Evolutionary conservation across 1,140 invertebrate species (phyloP).

Genomic region (Sesamia nonagrioides): DNA sequence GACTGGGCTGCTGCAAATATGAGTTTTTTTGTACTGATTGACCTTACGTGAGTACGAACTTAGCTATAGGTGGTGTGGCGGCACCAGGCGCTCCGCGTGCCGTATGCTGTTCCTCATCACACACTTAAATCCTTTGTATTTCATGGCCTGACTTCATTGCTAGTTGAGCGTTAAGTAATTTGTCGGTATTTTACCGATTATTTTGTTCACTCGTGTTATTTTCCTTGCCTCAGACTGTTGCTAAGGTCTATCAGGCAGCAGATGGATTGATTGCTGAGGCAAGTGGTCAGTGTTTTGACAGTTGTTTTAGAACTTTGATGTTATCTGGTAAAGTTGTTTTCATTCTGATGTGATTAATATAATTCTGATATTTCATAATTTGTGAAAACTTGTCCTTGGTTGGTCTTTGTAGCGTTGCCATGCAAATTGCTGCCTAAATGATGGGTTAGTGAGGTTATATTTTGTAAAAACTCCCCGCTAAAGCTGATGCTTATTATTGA

Average conservation of each 20-base stretch:
- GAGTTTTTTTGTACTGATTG: constrained; percentile 69
- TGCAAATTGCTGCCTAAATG: not conserved
- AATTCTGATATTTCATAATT: constrained; percentile 14
- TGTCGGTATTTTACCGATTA: constrained; percentile 32
- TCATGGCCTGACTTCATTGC: constrained; percentile 13
- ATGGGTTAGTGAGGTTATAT: constrained; percentile 7
- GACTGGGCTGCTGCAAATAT: constrained; percentile 60
- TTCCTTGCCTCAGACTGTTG: constrained; percentile 30
- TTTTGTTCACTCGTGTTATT: constrained; percentile 43
- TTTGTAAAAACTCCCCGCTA: not conserved
- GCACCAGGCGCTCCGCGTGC: constrained; percentile 55
- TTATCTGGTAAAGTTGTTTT: constrained; percentile 13
- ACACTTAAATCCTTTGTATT: constrained; percentile 39
- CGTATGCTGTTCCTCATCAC: constrained; percentile 59
- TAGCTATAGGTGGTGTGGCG: constrained; percentile 63
- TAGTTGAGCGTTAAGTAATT: constrained; percentile 35
- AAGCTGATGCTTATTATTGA: not conserved
- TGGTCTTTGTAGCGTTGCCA: constrained; percentile 7
- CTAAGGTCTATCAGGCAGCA: constrained; percentile 19
- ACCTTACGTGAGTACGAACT: constrained; percentile 66
- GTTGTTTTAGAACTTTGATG: constrained; percentile 17
- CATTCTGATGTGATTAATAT: constrained; percentile 24
- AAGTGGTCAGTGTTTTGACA: constrained; percentile 26
- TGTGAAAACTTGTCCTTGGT: constrained; percentile 20
- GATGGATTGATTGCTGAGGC: not conserved